Percentiles rank a stretch among this genome's conserved stretches.
Conservation (phyloP, 2,797 vertebrate genomes). For the Coregonus ussuriensis region DNA sequence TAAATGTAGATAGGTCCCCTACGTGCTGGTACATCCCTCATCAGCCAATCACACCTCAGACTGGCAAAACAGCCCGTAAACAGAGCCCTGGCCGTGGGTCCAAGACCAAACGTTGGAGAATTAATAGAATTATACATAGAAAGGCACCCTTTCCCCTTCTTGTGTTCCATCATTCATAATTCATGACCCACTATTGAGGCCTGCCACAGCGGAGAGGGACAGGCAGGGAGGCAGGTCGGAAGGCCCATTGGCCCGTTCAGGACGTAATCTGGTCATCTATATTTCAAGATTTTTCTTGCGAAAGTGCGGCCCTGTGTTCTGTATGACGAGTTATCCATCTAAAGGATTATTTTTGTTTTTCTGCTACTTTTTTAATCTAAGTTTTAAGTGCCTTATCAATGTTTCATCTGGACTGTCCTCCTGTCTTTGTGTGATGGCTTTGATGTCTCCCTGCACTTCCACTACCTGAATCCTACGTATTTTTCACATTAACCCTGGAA, state of each 20-base stretch:
- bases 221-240: conserved; percentile 51
- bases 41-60: conserved; percentile 5
- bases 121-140: conserved; percentile 69
- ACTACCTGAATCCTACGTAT: conserved; percentile 68
- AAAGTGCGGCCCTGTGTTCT: conserved; percentile 56
- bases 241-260: conserved; percentile 67
- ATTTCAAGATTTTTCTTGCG: conserved; percentile 72
- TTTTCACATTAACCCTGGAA: conserved; percentile 65
- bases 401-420: conserved; percentile 65
- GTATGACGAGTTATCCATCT: conserved; percentile 61
- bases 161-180: conserved; percentile 82
- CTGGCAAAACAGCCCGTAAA: conserved; percentile 51
- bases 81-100: conserved; percentile 48
- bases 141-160: conserved; percentile 51
- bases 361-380: conserved; percentile 66
- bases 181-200: conserved; percentile 82
- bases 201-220: conserved; percentile 64
- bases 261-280: conserved; percentile 78
- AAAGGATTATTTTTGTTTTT: conserved; percentile 71
- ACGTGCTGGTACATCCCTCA: conserved; percentile 23
- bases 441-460: conserved; percentile 69
- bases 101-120: conserved; percentile 66
- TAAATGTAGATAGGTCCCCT: conserved; percentile 2
- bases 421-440: conserved; percentile 68
- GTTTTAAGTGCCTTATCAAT: conserved; percentile 76